Evolutionary conservation across 1,140 invertebrate species (phyloP).

Genomic region (Dysdera silvatica): DNA sequence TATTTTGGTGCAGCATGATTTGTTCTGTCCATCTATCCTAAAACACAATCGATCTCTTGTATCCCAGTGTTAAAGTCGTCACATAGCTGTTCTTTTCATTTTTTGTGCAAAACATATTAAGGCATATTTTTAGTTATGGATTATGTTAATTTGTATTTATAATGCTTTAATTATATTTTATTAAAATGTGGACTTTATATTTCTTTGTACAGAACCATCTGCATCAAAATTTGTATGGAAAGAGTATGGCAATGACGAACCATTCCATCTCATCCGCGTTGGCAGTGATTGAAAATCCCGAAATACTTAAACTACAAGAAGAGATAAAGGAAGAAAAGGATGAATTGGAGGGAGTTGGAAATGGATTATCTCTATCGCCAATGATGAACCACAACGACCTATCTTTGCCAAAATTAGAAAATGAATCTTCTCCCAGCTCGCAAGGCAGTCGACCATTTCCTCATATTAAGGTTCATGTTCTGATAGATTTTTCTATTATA

Average conservation of each 20-base stretch:
- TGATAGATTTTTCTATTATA: too few relatives aligned
- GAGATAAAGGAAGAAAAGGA: constrained; percentile 20
- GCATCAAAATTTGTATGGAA: constrained; percentile 79
- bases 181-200: too few relatives aligned
- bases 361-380: too few relatives aligned
- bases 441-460: constrained; percentile 18
- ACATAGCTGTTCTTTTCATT: too few relatives aligned
- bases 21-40: too few relatives aligned
- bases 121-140: too few relatives aligned
- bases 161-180: too few relatives aligned
- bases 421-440: constrained; percentile 13
- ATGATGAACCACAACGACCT: neutral
- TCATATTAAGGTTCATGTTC: constrained; percentile 19
- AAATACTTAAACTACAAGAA: constrained; percentile 54
- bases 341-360: constrained; percentile 8
- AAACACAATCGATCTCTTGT: too few relatives aligned
- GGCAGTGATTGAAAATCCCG: constrained; percentile 71
- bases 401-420: constrained; percentile 4
- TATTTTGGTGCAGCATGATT: too few relatives aligned
- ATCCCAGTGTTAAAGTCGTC: too few relatives aligned
- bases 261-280: constrained; percentile 41
- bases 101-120: too few relatives aligned
- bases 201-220: constrained; percentile 52
- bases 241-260: constrained; percentile 52
- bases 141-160: too few relatives aligned